phyloP scores from a whole-genome alignment of 2,113 vertebrate species.

The Bostrychus sinensis region DNA sequence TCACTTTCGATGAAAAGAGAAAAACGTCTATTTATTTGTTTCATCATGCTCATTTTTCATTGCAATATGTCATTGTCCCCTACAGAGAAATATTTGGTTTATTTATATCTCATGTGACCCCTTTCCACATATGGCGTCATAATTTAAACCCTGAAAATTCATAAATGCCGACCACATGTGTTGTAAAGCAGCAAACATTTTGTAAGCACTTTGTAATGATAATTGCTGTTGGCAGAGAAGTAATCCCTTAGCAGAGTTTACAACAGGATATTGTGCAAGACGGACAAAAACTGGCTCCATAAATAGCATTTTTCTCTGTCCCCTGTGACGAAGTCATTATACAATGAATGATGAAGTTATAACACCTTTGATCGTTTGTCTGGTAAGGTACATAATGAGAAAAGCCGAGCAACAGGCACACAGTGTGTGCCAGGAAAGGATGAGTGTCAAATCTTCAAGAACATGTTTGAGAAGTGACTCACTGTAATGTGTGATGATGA shows the following conservation, averaged over 20 bases:
- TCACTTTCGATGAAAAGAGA: constrained; percentile 30
- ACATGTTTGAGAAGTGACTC: constrained; percentile 37
- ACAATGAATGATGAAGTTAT: constrained; percentile 28
- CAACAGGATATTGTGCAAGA: constrained; percentile 70
- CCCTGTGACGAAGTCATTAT: constrained; percentile 17
- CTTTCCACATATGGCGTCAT: constrained; percentile 39
- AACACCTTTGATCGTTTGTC: not conserved
- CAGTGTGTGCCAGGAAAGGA: constrained; percentile 13
- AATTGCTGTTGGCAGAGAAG: constrained; percentile 64
- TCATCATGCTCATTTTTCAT: constrained; percentile 20
- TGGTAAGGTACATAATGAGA: constrained; percentile 26
- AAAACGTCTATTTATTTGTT: not conserved
- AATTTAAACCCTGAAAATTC: constrained; percentile 41
- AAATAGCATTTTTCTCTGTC: constrained; percentile 62
- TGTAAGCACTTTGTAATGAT: constrained; percentile 71
- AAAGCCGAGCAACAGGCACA: constrained; percentile 26
- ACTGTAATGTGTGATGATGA: constrained; percentile 2
- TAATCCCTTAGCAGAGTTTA: constrained; percentile 57
- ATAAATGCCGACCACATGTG: constrained; percentile 71
- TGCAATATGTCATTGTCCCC: constrained; percentile 18
- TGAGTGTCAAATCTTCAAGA: constrained; percentile 16
- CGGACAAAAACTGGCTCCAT: constrained; percentile 58
- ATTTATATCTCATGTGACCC: constrained; percentile 60
- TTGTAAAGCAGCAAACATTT: constrained; percentile 60
- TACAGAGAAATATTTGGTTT: constrained; percentile 38